Conservation (phyloP, 2,888 invertebrate genomes). For the Dryadula phaetusa region DNA sequence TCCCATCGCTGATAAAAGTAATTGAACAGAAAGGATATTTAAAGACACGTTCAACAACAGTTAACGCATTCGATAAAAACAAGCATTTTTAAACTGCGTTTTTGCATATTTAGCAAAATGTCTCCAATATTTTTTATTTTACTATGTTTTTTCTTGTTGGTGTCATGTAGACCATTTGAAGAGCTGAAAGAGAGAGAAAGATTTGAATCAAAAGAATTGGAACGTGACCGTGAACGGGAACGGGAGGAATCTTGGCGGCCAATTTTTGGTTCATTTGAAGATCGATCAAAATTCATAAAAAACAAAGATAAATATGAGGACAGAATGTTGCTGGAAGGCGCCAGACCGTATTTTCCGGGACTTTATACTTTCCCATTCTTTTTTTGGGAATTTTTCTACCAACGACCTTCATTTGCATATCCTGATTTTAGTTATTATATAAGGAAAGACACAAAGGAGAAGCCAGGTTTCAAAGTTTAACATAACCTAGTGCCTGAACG, state of each 20-base stretch:
- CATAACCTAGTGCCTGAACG: not conserved
- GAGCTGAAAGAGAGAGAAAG: constrained; percentile 31
- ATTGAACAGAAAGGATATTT: constrained; percentile 38
- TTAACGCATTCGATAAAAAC: constrained; percentile 14
- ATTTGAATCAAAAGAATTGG: constrained; percentile 30
- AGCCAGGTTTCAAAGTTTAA: constrained; percentile 34
- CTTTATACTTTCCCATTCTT: constrained; percentile 59
- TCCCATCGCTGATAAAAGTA: constrained; percentile 40
- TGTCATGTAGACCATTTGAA: constrained; percentile 28
- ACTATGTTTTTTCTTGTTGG: constrained; percentile 23
- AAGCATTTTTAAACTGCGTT: not conserved
- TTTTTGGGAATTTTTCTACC: constrained; percentile 51
- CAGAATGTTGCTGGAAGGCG: constrained; percentile 52
- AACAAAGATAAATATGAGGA: constrained; percentile 56
- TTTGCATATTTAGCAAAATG: constrained; percentile 27
- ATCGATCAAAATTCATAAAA: constrained; percentile 56
- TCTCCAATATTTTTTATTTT: constrained; percentile 20
- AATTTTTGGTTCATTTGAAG: constrained; percentile 50
- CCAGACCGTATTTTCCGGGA: constrained; percentile 53
- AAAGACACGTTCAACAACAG: constrained; percentile 38
- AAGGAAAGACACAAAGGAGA: constrained; percentile 57
- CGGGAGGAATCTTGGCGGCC: constrained; percentile 54
- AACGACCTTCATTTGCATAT: constrained; percentile 51
- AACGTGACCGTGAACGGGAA: constrained; percentile 24
- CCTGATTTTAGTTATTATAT: constrained; percentile 53